Base-by-base conservation (phyloP, 2,888 invertebrate genomes). In the Sinopyrophorus schimmeli region DNA sequence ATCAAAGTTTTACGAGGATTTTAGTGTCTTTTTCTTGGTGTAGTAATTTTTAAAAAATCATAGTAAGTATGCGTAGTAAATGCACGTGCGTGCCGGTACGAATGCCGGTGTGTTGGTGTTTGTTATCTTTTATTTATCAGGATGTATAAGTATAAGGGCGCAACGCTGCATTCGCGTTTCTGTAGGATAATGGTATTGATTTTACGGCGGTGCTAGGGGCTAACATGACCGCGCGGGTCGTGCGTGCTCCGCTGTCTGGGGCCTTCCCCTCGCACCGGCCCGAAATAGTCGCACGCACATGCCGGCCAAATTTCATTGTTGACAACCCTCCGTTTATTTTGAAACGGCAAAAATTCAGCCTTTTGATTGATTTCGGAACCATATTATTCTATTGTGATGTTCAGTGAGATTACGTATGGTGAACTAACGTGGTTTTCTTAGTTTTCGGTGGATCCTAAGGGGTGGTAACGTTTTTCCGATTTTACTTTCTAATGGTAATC, bases 181-280 rank as follows among this genome's bases (percentile, higher is more conserved):
- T 49, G 39, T 62, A 62, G 65, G 63, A 67, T 65, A 63, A 65
- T 68, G 63, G 69, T 71, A 71, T 71, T 70, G 71, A 71, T 71
- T 71, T 71, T 70, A 67, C 67, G 64, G 60, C 59, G 63, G 61
- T 65, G 59, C 56, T 63, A 57, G 62, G 61, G 60, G 56, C 59
- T 60, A 55, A 61, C 59, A 59, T 60, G 60, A 57, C 56, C 60
- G 61, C 60, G 60, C 59, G 58, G 54, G 42, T 47, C 53, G 58
- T 60, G 61, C 61, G 63, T 63, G 58, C 57, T 57, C 43, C 42
- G 57, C 35, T 53, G 54, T 55, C 55, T 55, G 52, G 52, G 55
- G 53, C 57, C 54, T 54, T 55, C 59, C 56, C 54, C 48, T 47
- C 53, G 31, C 51, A 28, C 48, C 53, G 48, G 47, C 55, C 55